Evolutionary conservation across 2,797 vertebrate genomes (phyloP).

Genomic region (Taenioides sp.): DNA sequence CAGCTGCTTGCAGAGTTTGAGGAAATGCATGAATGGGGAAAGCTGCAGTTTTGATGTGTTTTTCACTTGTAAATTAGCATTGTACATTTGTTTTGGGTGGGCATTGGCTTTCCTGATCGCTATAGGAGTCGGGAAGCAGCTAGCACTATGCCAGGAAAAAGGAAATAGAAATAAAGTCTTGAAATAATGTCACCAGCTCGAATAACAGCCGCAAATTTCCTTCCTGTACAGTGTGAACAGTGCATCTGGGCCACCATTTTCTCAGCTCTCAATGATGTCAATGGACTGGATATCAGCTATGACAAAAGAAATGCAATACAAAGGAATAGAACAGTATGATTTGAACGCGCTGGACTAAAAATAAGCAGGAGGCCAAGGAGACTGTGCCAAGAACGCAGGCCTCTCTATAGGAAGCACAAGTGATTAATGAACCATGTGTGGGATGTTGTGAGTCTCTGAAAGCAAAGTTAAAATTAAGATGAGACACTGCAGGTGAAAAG

Average conservation of each 20-base stretch:
- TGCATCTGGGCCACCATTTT: neutral
- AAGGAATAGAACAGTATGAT: neutral
- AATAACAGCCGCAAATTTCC: slow-evolving; percentile 1
- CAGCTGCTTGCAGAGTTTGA: slow-evolving; percentile 45
- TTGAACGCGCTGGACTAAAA: neutral
- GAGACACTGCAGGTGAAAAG: too few relatives aligned
- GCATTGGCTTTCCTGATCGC: neutral
- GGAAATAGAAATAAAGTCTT: neutral
- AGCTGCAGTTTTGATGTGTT: neutral
- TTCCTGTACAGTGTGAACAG: slow-evolving; percentile 11
- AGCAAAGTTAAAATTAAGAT: neutral
- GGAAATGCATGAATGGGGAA: slow-evolving; percentile 6
- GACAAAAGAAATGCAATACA: neutral
- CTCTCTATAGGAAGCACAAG: neutral
- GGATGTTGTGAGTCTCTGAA: neutral
- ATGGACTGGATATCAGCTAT: neutral
- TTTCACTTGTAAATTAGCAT: slow-evolving; percentile 12
- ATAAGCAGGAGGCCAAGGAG: neutral
- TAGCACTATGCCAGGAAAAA: slow-evolving; percentile 19
- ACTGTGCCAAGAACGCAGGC: neutral
- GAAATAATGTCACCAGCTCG: slow-evolving; percentile 24
- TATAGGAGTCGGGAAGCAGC: neutral
- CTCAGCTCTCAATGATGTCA: neutral
- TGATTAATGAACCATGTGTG: neutral
- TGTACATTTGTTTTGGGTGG: neutral